phyloP scores from a whole-genome alignment of 2,797 vertebrate species.

The Syndactyla subalaris region DNA sequence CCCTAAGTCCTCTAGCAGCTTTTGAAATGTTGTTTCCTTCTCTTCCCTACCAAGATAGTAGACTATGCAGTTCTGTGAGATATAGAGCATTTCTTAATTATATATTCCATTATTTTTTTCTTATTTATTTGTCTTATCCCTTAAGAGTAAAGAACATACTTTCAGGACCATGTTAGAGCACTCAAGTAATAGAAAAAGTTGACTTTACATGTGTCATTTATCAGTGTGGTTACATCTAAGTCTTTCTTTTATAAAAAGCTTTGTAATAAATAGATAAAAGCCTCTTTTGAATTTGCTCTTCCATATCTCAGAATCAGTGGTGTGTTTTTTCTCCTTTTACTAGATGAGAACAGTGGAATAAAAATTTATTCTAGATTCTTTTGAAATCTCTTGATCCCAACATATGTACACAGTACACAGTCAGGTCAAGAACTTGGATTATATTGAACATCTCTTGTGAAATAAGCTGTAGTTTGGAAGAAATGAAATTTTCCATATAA shows the following conservation, averaged over 20 bases:
- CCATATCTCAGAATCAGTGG: not conserved
- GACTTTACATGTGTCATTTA: not conserved
- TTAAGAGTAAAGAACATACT: not conserved
- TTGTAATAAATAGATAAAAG: not conserved
- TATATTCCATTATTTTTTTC: not conserved
- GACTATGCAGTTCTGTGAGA: not conserved
- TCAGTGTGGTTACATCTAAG: not conserved
- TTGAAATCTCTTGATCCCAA: not conserved
- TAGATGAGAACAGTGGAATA: not conserved
- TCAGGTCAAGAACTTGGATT: not conserved
- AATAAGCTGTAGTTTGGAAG: not conserved
- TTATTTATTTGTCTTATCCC: not conserved
- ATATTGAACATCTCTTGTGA: not conserved
- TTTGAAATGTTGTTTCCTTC: not conserved
- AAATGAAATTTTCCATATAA: not conserved
- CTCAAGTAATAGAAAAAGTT: not conserved
- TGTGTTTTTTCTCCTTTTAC: not conserved
- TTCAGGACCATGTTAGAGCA: not conserved
- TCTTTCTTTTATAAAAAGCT: not conserved
- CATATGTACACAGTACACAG: not conserved
- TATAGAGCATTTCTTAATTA: not conserved
- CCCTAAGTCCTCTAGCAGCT: not conserved
- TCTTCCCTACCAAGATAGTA: not conserved
- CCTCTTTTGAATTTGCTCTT: not conserved
- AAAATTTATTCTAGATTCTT: not conserved